Percentiles rank a stretch among this genome's conserved stretches.
These are phyloP conservation scores for Megaceryle maxima DNA, from an alignment of 2,113 vertebrate genomes.

Conservation along the genomic window DNA sequence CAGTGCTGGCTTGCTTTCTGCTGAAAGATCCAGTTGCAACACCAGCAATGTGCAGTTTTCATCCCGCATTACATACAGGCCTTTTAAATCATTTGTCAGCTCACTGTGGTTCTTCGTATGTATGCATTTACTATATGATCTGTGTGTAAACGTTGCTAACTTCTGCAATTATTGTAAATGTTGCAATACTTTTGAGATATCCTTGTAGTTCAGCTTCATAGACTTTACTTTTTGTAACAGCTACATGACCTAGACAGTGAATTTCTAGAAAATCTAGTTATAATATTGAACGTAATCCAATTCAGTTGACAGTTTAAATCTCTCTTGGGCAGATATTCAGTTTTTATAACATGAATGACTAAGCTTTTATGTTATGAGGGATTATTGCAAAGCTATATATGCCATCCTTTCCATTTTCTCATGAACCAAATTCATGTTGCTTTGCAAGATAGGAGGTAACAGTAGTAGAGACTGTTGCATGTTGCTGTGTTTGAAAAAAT, in stretches of 20 bases:
- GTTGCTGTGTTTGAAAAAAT: neutral
- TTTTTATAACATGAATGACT: neutral
- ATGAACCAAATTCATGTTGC: neutral
- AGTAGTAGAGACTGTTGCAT: neutral
- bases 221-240: neutral
- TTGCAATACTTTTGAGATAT: neutral
- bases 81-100: neutral
- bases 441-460: neutral
- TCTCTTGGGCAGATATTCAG: neutral
- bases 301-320: slow-evolving; percentile 28
- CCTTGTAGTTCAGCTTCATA: neutral
- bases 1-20: neutral
- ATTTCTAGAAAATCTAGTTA: neutral
- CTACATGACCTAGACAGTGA: neutral
- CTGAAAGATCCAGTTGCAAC: neutral
- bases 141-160: neutral
- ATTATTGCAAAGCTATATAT: neutral
- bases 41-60: neutral
- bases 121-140: neutral
- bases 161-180: neutral
- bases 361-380: neutral
- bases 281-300: neutral
- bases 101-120: neutral
- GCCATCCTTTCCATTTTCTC: neutral
- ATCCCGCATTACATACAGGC: neutral